A percentile compares a stretch with the other conserved stretches of the same genome.
phyloP scores from a whole-genome alignment of 2,113 vertebrate genomes.

The Calidris pugnax region DNA sequence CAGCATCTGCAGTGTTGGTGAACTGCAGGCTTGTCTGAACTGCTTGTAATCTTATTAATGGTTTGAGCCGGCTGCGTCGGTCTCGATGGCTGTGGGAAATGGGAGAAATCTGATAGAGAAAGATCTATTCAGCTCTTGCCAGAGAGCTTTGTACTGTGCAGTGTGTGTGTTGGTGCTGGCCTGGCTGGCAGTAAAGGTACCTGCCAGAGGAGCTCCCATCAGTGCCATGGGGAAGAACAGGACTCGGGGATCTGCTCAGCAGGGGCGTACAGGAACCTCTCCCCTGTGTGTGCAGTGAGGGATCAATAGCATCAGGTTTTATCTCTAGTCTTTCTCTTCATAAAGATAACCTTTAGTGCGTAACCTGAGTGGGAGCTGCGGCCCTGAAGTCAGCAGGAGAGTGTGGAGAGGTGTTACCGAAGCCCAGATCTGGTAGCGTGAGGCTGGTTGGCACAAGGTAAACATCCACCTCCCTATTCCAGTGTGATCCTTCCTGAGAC shows the following conservation, averaged over 20 bases:
- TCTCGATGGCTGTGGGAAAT: not conserved
- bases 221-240: not conserved
- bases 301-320: not conserved
- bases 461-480: not conserved
- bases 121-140: not conserved
- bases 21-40: not conserved
- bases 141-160: not conserved
- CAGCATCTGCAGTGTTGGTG: not conserved
- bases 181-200: not conserved
- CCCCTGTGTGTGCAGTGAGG: not conserved
- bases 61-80: not conserved
- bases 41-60: not conserved
- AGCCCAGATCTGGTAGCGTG: not conserved
- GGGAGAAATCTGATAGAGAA: not conserved
- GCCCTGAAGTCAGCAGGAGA: not conserved
- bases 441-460: not conserved
- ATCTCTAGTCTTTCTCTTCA: not conserved
- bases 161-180: not conserved
- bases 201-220: not conserved
- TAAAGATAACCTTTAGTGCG: not conserved
- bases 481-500: not conserved
- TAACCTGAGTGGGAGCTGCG: not conserved
- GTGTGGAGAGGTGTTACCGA: not conserved
- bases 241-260: not conserved
- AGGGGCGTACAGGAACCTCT: not conserved